Conservation (phyloP, 2,113 vertebrate genomes). For the Gavia stellata region DNA sequence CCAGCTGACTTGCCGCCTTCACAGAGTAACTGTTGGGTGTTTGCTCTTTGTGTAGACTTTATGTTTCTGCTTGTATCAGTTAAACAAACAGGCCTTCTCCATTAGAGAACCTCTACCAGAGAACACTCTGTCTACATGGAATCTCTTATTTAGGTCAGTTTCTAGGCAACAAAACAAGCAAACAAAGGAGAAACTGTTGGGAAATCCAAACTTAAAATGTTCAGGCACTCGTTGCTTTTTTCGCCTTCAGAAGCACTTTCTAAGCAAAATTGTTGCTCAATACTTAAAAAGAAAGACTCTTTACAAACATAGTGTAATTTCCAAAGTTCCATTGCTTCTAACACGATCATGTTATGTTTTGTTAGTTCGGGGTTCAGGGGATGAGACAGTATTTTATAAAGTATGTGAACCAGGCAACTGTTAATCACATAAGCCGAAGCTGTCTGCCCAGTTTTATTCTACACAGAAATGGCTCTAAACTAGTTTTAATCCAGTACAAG, state of each 20-base stretch:
- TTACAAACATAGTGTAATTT: neutral
- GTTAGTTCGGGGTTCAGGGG: neutral
- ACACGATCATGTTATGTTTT: neutral
- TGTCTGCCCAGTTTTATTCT: neutral
- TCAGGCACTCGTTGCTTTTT: neutral
- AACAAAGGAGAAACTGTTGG: constrained; percentile 5
- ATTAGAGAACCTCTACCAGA: neutral
- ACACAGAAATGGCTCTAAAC: neutral
- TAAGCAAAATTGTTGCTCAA: neutral
- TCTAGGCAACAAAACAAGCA: constrained; percentile 51
- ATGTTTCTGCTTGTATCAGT: neutral
- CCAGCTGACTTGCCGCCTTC: neutral
- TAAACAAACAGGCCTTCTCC: neutral
- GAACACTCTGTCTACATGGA: neutral
- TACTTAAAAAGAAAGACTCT: neutral
- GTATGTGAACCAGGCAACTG: neutral
- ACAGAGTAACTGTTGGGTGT: neutral
- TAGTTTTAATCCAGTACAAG: neutral
- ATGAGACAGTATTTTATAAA: neutral
- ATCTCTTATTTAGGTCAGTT: constrained; percentile 12
- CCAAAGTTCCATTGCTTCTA: neutral
- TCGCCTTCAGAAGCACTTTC: neutral
- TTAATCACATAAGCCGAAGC: neutral
- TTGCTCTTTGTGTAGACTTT: rapidly evolving
- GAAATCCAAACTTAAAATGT: constrained; percentile 23